Base-by-base conservation (phyloP, 2,797 vertebrate genomes). In the Oceanodroma leucorhoa region DNA sequence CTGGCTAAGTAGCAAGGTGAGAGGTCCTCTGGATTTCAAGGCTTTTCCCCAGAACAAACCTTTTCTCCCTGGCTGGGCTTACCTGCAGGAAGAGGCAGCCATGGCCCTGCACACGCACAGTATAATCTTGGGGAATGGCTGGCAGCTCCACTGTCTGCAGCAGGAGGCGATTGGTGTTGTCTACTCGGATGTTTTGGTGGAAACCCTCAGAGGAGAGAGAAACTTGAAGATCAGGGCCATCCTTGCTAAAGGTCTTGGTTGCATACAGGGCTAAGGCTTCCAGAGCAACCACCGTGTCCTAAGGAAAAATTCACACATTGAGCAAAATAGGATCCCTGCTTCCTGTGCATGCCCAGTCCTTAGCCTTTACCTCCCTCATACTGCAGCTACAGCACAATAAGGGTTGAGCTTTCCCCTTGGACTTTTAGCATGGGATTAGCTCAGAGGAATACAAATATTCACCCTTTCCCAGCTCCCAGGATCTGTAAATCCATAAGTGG, bases 271-370 rank as follows among this genome's bases (percentile, higher is more conserved):
- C 97, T 86, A 99, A 97, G 10, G 98, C 99, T 96, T 99, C 98
- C 55, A 99, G 98, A 86, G 98, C 99, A 87, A 99, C 98, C 51
- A 99, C 98, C 0, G 99, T 99, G 91, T 99, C 98, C 99, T 99
- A 95, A 66, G 61, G 46, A 85, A 67, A 79, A 46, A 72, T 72
- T 36, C 6, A 54, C 38, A 69, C 19, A 15, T 1, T 3, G 17
- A 43, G 38, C 27, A 82, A 60, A 88, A 54, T 5, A n/a, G 6
- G 11, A 84, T 53, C 41, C 38, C 24, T 85, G 29, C 20, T 64
- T 89, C 41, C 38, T 36, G 3, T 50, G 38, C 14, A 16, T 32
- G 8, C 5, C 40, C 18, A 40, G 9, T 34, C n/a, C 27, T 40
- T 51, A 76, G 12, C 45, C 9, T 79, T 62, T 55, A 24, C 48